phyloP scores from a whole-genome alignment of 2,888 invertebrate genomes.

The Arctia plantaginis region DNA sequence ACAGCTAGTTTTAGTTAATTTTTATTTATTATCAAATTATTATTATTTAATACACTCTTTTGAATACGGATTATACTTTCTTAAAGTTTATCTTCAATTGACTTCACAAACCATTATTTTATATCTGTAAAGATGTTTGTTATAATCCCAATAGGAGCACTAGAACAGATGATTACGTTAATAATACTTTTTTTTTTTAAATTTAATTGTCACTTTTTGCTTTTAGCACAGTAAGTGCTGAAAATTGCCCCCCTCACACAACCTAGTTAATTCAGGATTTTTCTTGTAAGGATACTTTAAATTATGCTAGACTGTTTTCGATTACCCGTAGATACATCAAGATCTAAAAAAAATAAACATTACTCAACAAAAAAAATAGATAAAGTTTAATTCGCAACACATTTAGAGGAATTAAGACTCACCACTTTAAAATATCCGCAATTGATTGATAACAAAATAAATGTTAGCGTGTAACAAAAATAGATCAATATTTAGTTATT shows the following conservation, averaged over 20 bases:
- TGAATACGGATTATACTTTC: no score
- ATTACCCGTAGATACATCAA: not conserved
- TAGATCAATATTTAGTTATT: slow-evolving; percentile 46
- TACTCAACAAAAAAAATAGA: not conserved
- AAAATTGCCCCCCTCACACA: not conserved
- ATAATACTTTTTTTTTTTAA: not conserved
- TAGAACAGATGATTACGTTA: not conserved
- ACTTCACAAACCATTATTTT: not conserved
- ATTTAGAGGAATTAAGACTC: not conserved
- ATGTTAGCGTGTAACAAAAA: slow-evolving; percentile 43
- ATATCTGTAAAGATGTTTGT: not conserved
- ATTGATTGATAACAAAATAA: slow-evolving; percentile 45
- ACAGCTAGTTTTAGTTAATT: not conserved
- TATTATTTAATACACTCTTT: no score
- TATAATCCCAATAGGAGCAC: not conserved
- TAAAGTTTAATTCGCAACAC: not conserved
- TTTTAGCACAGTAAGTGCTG: not conserved
- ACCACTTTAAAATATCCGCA: slow-evolving; percentile 12
- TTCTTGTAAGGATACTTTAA: not conserved
- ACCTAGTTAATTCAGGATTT: not conserved
- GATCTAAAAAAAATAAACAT: not conserved
- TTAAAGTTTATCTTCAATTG: no score
- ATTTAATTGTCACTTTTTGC: not conserved
- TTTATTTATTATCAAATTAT: no score
- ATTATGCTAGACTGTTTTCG: not conserved